A percentile compares a stretch with the other conserved stretches of the same genome.
phyloP scores from a whole-genome alignment of 2,797 vertebrate species.

The Emys orbicularis region DNA sequence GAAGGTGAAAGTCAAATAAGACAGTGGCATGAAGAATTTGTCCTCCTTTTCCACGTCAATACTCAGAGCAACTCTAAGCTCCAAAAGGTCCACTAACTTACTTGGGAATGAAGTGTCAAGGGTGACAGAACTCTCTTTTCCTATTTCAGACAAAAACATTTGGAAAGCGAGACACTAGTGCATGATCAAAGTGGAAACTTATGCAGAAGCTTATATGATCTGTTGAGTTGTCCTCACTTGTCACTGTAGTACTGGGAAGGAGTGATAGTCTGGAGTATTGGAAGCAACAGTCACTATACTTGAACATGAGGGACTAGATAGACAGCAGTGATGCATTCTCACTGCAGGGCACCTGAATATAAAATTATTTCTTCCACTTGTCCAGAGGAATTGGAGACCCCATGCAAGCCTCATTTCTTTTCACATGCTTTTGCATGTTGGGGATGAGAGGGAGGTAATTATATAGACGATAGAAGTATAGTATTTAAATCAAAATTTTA shows the following conservation, averaged over 20 bases:
- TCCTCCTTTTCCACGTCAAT: not conserved
- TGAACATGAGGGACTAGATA: not conserved
- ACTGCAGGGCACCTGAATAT: not conserved
- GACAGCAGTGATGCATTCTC: not conserved
- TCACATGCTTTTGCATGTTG: not conserved
- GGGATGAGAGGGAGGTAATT: not conserved
- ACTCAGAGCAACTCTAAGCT: not conserved
- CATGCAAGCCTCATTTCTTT: not conserved
- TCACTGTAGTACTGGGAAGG: too few relatives aligned
- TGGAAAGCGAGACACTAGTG: not conserved
- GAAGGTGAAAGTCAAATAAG: not conserved
- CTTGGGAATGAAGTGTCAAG: not conserved
- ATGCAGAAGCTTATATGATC: not conserved
- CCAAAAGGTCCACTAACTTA: not conserved
- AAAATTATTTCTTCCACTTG: not conserved
- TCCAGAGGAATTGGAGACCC: not conserved
- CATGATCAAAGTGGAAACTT: not conserved
- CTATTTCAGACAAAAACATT: not conserved
- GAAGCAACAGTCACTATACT: too few relatives aligned
- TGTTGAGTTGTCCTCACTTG: not conserved
- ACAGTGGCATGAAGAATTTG: not conserved
- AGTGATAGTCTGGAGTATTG: too few relatives aligned
- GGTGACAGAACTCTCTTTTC: not conserved
- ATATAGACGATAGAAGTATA: too few relatives aligned
- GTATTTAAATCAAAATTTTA: too few relatives aligned